phyloP scores from a whole-genome alignment of 2,113 vertebrate genomes.

The Muscicapa adusta region DNA sequence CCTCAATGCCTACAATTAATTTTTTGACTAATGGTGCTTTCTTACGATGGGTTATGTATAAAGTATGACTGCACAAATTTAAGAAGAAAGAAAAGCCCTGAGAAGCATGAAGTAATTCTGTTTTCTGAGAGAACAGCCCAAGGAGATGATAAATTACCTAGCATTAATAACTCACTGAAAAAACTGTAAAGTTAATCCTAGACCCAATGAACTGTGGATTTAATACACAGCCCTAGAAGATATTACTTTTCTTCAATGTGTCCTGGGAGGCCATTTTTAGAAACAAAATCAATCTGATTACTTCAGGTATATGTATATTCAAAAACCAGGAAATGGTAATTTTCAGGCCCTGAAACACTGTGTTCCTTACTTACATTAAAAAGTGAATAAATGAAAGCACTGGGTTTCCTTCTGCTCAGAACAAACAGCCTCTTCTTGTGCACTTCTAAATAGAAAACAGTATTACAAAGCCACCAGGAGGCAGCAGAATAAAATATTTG shows the following conservation, averaged over 20 bases:
- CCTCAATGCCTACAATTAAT: not conserved
- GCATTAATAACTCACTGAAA: not conserved
- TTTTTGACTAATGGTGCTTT: not conserved
- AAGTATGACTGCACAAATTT: not conserved
- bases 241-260: not conserved
- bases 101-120: not conserved
- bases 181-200: not conserved
- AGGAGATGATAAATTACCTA: not conserved
- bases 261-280: not conserved
- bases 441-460: not conserved
- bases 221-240: not conserved
- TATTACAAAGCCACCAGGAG: conserved; percentile 3
- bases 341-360: not conserved
- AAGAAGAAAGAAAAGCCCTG: not conserved
- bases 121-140: not conserved
- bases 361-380: not conserved
- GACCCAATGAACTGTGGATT: not conserved
- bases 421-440: not conserved
- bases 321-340: not conserved
- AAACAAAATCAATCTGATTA: not conserved
- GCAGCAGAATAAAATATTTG: conserved; percentile 21
- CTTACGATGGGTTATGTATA: not conserved
- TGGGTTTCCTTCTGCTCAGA: not conserved
- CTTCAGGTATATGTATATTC: not conserved
- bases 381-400: not conserved